phyloP scores from a whole-genome alignment of 2,888 invertebrate species.

The Monochamus alternatus region DNA sequence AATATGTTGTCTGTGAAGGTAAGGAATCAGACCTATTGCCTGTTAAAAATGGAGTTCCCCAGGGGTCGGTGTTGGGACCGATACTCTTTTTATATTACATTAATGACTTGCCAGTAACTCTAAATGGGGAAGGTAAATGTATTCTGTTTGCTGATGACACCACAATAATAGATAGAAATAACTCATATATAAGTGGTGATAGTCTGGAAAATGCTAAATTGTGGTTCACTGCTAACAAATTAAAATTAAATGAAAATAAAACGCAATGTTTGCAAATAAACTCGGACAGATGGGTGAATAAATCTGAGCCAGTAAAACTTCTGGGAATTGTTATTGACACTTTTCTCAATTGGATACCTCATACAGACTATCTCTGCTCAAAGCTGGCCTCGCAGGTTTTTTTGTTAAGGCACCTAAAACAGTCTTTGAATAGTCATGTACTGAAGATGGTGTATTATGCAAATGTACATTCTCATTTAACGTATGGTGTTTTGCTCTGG shows the following conservation, averaged over 20 bases:
- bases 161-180: not conserved
- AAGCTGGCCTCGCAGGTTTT: too few species aligned
- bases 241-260: not conserved
- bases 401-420: too few species aligned
- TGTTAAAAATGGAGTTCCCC: not conserved
- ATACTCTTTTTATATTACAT: not conserved
- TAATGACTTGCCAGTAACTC: not conserved
- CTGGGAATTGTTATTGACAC: not conserved
- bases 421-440: too few species aligned
- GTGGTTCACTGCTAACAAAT: not conserved
- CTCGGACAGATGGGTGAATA: not conserved
- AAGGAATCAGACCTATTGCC: not conserved
- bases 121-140: not conserved
- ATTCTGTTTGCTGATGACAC: not conserved
- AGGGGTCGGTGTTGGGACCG: not conserved
- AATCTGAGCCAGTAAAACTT: conserved; percentile 1
- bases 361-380: too few species aligned
- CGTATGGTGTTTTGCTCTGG: too few species aligned
- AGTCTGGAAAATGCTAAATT: not conserved
- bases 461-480: too few species aligned
- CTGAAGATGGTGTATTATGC: too few species aligned
- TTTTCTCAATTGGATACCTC: too few species aligned
- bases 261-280: not conserved
- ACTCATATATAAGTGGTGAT: not conserved
- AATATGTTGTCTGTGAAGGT: not conserved